Evolutionary conservation across 2,797 vertebrate genomes (phyloP).

Genomic region (Leucoraja ocellata): DNA sequence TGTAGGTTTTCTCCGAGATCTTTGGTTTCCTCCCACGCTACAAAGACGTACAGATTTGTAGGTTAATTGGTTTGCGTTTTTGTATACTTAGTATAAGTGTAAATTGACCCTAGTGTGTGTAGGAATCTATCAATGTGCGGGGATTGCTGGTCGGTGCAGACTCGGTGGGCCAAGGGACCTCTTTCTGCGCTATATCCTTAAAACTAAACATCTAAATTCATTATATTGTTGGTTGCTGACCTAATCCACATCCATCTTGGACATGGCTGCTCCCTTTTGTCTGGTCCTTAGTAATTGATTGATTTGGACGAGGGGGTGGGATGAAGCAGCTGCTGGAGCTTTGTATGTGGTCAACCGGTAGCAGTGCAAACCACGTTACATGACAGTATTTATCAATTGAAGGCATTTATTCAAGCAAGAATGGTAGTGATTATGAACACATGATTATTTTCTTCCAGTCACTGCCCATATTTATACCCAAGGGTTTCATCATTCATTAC

Average conservation of each 20-base stretch:
- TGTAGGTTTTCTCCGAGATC: no score
- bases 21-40: no score
- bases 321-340: background rate
- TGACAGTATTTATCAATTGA: slow-evolving; percentile 20
- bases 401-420: background rate
- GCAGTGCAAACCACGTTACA: background rate
- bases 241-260: no score
- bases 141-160: no score
- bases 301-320: background rate
- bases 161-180: no score
- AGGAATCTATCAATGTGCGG: no score
- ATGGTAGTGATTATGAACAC: background rate
- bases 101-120: no score
- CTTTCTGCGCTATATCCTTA: no score
- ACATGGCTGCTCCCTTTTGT: background rate
- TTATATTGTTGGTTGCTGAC: background rate
- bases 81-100: no score
- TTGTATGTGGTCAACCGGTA: background rate
- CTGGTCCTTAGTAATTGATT: background rate
- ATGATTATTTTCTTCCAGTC: slow-evolving; percentile 30
- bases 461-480: background rate
- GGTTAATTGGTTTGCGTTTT: no score
- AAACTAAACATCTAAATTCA: no score
- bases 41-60: no score
- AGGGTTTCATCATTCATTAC: slow-evolving; percentile 28